phyloP scores from a whole-genome alignment of 2,113 vertebrate genomes.

The Lethenteron camtschaticum region DNA sequence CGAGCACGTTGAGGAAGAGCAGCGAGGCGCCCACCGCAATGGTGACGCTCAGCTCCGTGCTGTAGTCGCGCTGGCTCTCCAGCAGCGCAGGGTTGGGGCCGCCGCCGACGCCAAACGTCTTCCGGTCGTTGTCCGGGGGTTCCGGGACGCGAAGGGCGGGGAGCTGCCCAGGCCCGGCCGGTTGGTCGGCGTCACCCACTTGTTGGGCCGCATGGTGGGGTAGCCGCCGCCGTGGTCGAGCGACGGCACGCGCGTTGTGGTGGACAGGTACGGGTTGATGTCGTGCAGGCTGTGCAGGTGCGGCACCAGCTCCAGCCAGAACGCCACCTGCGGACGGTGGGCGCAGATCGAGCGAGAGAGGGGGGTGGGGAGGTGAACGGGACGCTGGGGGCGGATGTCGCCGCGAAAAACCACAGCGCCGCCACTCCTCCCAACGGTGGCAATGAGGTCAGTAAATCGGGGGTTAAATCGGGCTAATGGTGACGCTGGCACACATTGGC shows the following conservation, averaged over 20 bases:
- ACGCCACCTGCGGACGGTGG: conserved; percentile 33
- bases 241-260: conserved; percentile 65
- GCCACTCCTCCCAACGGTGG: too few relatives aligned
- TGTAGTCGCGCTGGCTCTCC: conserved; percentile 86
- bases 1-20: conserved; percentile 85
- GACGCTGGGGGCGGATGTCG: too few relatives aligned
- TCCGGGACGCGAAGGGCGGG: conserved; percentile 42
- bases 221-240: conserved; percentile 50
- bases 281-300: conserved; percentile 93
- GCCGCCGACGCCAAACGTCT: conserved; percentile 19
- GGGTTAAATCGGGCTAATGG: too few relatives aligned
- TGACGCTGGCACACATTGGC: too few relatives aligned
- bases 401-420: too few relatives aligned
- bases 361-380: too few relatives aligned
- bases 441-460: too few relatives aligned
- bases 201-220: conserved; percentile 63
- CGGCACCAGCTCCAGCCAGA: conserved; percentile 96
- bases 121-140: too few relatives aligned
- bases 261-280: conserved; percentile 97
- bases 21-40: conserved; percentile 88
- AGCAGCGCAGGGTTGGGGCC: conserved; percentile 48
- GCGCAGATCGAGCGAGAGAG: too few relatives aligned
- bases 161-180: conserved; percentile 52
- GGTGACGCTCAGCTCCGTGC: conserved; percentile 90
- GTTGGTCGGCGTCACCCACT: conserved; percentile 69